Percentiles rank a stretch among this genome's conserved stretches.
phyloP scores from a whole-genome alignment of 1,140 invertebrate genomes.

The Daktulosphaira vitifoliae region DNA sequence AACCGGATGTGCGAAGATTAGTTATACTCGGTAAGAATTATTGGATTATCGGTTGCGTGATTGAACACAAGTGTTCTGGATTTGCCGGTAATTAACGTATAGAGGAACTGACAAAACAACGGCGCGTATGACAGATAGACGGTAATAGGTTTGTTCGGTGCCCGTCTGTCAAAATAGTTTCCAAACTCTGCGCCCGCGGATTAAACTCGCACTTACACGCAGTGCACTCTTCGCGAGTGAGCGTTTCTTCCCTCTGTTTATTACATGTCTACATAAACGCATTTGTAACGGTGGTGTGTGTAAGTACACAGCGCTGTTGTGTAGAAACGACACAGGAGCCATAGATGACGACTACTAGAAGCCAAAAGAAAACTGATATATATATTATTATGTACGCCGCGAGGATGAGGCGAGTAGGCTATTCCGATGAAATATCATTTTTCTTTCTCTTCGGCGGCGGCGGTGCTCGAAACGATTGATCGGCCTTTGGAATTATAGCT shows the following conservation, averaged over 20 bases:
- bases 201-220: constrained; percentile 19
- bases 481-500: constrained; percentile 32
- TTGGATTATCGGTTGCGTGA: constrained; percentile 32
- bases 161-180: constrained; percentile 29
- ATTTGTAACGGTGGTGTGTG: too few relatives aligned
- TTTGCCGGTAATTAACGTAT: constrained; percentile 31
- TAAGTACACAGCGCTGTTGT: too few relatives aligned
- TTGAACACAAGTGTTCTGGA: constrained; percentile 30
- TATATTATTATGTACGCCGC: too few relatives aligned
- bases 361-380: too few relatives aligned
- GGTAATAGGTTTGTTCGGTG: constrained; percentile 31
- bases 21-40: constrained; percentile 14
- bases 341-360: too few relatives aligned
- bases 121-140: constrained; percentile 31
- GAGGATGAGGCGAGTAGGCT: neutral
- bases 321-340: too few relatives aligned
- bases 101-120: constrained; percentile 27
- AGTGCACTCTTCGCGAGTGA: too few relatives aligned
- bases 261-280: too few relatives aligned
- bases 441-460: neutral
- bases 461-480: constrained; percentile 20
- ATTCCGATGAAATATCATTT: constrained; percentile 32
- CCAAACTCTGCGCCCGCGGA: constrained; percentile 15
- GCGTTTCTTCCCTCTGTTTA: too few relatives aligned
- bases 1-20: constrained; percentile 25